phyloP scores from a whole-genome alignment of 1,140 invertebrate species.

The Cotesia chilonis region DNA sequence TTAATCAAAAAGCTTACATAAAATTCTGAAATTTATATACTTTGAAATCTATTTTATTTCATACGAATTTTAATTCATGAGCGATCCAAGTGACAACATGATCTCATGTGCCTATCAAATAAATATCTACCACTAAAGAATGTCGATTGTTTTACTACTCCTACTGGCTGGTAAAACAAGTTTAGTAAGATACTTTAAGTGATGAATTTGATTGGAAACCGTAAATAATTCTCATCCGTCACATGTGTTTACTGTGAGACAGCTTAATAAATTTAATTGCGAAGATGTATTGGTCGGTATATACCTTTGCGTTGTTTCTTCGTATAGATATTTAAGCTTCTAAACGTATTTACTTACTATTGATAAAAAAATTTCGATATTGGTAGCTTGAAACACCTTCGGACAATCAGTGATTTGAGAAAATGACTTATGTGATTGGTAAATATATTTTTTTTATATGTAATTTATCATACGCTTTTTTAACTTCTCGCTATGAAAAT shows the following conservation, averaged over 20 bases:
- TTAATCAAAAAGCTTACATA: not conserved
- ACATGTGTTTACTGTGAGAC: constrained; percentile 36
- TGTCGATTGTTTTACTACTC: constrained; percentile 19
- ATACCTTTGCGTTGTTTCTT: too few species aligned
- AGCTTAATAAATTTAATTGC: constrained; percentile 43
- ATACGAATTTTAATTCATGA: not conserved
- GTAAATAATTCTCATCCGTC: constrained; percentile 41
- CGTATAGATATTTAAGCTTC: too few species aligned
- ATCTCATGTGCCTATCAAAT: not conserved
- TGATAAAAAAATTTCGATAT: too few species aligned
- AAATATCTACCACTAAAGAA: constrained; percentile 23
- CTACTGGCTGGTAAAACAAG: constrained; percentile 14
- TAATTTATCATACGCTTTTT: too few species aligned
- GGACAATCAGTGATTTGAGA: too few species aligned
- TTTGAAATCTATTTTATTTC: not conserved
- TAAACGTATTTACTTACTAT: too few species aligned
- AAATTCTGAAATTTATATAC: not conserved
- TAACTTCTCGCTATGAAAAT: too few species aligned
- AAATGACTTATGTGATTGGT: too few species aligned
- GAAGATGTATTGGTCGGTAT: not conserved
- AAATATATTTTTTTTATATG: too few species aligned
- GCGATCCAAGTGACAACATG: not conserved
- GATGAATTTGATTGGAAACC: constrained; percentile 41
- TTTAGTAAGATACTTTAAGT: constrained; percentile 27
- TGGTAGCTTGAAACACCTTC: too few species aligned